phyloP scores from a whole-genome alignment of 2,888 invertebrate genomes.

The Ormyrus rosae region DNA sequence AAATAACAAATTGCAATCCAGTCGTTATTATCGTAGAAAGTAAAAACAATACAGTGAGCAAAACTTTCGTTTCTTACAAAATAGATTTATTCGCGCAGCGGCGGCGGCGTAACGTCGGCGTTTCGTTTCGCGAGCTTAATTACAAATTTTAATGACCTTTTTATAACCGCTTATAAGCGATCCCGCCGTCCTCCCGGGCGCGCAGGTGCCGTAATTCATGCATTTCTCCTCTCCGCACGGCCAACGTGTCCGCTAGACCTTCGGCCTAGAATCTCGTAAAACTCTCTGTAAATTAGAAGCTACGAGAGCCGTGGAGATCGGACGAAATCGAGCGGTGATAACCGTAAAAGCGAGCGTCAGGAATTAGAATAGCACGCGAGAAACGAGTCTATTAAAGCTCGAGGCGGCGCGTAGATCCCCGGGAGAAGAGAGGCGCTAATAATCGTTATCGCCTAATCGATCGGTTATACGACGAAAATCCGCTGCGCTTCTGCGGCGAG shows the following conservation, averaged over 20 bases:
- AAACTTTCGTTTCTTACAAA: constrained; percentile 10
- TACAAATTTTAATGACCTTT: constrained; percentile 39
- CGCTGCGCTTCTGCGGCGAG: constrained; percentile 63
- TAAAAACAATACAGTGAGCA: not conserved
- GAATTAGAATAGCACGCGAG: constrained; percentile 34
- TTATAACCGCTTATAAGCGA: not conserved
- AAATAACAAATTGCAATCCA: no score
- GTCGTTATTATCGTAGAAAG: not conserved
- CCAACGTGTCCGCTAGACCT: not conserved
- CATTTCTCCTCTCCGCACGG: not conserved
- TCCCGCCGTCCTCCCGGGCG: not conserved
- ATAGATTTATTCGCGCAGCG: constrained; percentile 7
- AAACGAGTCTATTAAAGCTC: constrained; percentile 26
- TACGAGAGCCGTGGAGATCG: not conserved
- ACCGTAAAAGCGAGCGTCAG: constrained; percentile 21
- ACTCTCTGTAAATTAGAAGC: no score
- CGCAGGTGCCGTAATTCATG: not conserved
- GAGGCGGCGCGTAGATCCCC: not conserved
- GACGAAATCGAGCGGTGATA: not conserved
- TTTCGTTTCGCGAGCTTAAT: not conserved
- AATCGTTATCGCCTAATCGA: constrained; percentile 59
- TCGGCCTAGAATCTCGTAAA: not conserved
- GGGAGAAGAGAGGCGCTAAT: constrained; percentile 23
- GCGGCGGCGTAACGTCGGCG: not conserved
- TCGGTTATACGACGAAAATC: constrained; percentile 38